phyloP scores from a whole-genome alignment of 2,797 vertebrate species.

The Tamandua tetradactyla region DNA sequence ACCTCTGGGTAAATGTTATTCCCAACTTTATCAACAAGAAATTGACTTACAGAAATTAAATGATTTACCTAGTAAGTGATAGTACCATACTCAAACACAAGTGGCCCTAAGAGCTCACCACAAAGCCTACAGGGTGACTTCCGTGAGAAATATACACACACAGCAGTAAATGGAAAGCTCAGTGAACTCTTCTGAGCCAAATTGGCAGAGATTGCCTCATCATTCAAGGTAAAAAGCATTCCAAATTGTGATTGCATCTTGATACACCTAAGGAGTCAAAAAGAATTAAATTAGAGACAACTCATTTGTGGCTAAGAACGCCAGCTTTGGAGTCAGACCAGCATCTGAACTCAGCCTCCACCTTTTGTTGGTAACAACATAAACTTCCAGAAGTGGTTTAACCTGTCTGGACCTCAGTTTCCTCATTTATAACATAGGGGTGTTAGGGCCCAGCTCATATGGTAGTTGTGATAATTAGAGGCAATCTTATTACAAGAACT shows the following conservation, averaged over 20 bases:
- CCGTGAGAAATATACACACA: not conserved
- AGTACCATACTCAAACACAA: not conserved
- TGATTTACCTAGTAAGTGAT: not conserved
- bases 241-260: not conserved
- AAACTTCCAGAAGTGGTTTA: not conserved
- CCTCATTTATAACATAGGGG: not conserved
- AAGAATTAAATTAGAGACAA: not conserved
- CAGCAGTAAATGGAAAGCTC: not conserved
- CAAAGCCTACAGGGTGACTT: not conserved
- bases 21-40: not conserved
- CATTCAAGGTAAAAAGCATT: not conserved
- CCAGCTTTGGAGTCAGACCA: not conserved
- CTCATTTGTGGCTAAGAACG: not conserved
- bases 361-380: not conserved
- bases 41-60: not conserved
- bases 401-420: not conserved
- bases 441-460: not conserved
- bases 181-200: not conserved
- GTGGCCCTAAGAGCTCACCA: not conserved
- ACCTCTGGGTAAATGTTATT: not conserved
- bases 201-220: not conserved
- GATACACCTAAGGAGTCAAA: not conserved
- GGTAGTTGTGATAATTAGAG: not conserved
- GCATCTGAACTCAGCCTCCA: not conserved
- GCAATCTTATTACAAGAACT: not conserved